phyloP scores from a whole-genome alignment of 2,797 vertebrate genomes.

The Acanthurus leucopareius region DNA sequence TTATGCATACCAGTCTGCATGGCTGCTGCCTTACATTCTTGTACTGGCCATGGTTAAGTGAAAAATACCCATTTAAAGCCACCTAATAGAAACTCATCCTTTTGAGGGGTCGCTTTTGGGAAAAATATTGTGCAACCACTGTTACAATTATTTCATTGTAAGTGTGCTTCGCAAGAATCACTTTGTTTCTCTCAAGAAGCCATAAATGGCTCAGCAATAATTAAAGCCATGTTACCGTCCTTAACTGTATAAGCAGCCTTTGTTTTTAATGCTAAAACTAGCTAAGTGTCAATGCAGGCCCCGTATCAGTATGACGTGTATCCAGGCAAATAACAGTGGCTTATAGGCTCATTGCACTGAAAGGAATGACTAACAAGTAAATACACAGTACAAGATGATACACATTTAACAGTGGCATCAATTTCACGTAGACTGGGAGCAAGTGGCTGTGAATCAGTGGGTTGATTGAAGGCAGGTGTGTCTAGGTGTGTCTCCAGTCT shows the following conservation, averaged over 20 bases:
- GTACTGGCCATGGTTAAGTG: background rate
- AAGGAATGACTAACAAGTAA: background rate
- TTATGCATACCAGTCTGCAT: constrained; percentile 45
- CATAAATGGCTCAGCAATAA: background rate
- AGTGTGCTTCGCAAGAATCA: background rate
- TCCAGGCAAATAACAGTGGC: background rate
- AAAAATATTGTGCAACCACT: background rate
- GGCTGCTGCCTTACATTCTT: constrained; percentile 47
- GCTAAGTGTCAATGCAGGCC: too few species aligned
- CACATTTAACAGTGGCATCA: background rate
- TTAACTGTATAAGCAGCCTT: too few species aligned
- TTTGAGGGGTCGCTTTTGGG: background rate
- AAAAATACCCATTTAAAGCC: constrained; percentile 41
- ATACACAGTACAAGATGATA: too few species aligned
- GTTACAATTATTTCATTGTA: background rate
- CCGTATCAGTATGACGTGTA: background rate
- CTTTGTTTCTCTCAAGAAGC: background rate
- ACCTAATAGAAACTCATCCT: background rate
- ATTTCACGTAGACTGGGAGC: background rate
- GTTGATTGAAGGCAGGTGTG: background rate
- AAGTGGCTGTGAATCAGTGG: background rate
- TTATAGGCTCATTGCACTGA: background rate
- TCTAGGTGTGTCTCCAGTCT: background rate
- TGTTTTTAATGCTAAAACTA: background rate
- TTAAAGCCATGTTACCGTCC: background rate